Base-by-base conservation (phyloP, 2,113 vertebrate genomes). In the Suricata suricatta region DNA sequence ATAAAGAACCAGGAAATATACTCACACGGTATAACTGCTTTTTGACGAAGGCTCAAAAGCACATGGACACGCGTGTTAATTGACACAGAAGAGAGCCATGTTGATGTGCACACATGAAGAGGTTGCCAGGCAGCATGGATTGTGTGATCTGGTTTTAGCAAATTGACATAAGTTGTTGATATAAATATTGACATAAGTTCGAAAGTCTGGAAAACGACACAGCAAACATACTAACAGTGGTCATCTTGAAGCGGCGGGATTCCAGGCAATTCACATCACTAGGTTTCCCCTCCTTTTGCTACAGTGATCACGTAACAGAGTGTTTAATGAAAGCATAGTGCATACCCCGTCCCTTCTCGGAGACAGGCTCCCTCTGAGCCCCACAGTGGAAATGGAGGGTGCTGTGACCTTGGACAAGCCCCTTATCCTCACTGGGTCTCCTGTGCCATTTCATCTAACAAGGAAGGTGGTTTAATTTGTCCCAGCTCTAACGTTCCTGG, bases 191-290 rank as follows among this genome's bases (percentile, higher is more conserved):
- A 50, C 25, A 5, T 14, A 13, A 41, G 5, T 80, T 69, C 60
- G 13, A 85, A 92, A 80, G 35, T 25, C 68, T 82, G n/a, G 72
- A 69, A 96, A 92, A 92, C 35, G n/a, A 60, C n/a, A 83, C 13
- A 88, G 52, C 54, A 88, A 74, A 85, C 80, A 71, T 29, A 21
- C 60, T 77, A 71, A 66, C 57, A 50, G 15, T 54, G 74, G 57
- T 41, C 47, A n/a, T 50, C 44, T 79, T 25, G 9, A 72, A 60
- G 82, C 27, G 44, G 9, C 12, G 71, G 27, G 33, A 84, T 64
- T 87, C 50, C 29, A 31, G 60, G 74, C 11, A 35, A 44, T 60
- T 50, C 60, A 60, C 50, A 83, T 21, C 7, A 33, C 23, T 47
- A 11, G 2, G 5, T 47, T n/a, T 52, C 66, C 52, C 41, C 44